Percentiles rank a stretch among this genome's conserved stretches.
Conservation (phyloP, 2,113 vertebrate species). For the Hemiscyllium ocellatum region DNA sequence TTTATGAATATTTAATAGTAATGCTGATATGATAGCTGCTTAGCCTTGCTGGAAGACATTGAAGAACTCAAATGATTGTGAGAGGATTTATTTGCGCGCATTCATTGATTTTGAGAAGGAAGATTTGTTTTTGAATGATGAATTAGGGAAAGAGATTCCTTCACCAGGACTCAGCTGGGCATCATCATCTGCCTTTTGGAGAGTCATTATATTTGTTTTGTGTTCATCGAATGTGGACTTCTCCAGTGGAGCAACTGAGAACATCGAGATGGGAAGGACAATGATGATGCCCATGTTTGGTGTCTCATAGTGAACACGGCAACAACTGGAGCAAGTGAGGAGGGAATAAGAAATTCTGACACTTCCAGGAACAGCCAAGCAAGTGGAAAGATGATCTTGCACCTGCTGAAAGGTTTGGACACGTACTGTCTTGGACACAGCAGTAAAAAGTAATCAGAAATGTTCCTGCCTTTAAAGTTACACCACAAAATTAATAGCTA, state of each 20-base stretch:
- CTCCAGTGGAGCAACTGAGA: not conserved
- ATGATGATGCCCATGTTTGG: not conserved
- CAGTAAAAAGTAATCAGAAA: not conserved
- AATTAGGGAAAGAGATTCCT: not conserved
- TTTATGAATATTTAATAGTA: slow-evolving; percentile 19
- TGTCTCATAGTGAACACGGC: not conserved
- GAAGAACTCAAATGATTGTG: not conserved
- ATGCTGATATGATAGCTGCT: not conserved
- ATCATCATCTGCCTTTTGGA: not conserved
- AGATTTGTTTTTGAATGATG: not conserved
- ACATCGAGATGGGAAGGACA: not conserved
- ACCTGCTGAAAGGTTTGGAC: not conserved
- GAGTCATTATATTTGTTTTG: not conserved
- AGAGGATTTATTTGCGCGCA: not conserved
- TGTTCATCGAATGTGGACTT: not conserved
- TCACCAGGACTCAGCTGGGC: not conserved
- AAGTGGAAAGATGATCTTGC: not conserved
- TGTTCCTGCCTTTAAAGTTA: not conserved
- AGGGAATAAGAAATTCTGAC: not conserved
- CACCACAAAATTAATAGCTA: not conserved
- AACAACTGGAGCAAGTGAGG: not conserved
- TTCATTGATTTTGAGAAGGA: not conserved
- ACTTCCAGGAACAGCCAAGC: not conserved
- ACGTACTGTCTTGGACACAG: too few species aligned
- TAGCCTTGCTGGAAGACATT: not conserved